Percentiles rank a stretch among this genome's conserved stretches.
Conservation (phyloP, 2,797 vertebrate species). For the Trachops cirrhosus region DNA sequence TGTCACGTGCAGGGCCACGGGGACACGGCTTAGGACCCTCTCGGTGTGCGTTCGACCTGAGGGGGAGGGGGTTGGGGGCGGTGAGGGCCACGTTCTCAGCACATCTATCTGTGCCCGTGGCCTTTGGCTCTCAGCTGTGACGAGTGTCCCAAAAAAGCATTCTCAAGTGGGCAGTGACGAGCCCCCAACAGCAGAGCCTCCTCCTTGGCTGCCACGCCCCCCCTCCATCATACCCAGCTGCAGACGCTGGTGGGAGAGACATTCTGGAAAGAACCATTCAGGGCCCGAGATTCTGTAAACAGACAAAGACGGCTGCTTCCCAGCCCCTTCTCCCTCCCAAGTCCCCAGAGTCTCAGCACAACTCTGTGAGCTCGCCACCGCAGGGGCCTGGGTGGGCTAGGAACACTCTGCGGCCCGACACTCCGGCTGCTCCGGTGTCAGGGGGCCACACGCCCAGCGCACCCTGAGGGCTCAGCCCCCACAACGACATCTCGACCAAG, state of each 20-base stretch:
- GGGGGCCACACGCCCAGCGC: background rate
- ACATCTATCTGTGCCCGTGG: fast-evolving
- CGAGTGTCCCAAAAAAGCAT: background rate
- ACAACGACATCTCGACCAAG: fast-evolving
- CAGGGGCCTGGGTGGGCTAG: too few species aligned
- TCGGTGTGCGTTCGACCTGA: fast-evolving
- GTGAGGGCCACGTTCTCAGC: background rate
- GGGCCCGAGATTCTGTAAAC: background rate
- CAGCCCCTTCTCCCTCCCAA: background rate
- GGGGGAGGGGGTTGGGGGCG: too few species aligned
- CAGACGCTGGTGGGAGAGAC: background rate
- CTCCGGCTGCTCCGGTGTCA: background rate
- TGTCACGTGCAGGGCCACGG: background rate
- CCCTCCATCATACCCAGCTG: background rate
- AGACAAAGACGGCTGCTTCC: background rate
- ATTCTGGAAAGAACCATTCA: background rate
- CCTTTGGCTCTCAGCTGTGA: background rate
- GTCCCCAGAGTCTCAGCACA: background rate
- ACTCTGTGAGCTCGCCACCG: background rate
- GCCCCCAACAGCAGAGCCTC: background rate
- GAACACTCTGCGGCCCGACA: too few species aligned
- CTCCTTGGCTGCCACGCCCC: background rate
- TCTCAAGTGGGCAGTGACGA: background rate
- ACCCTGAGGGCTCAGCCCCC: background rate
- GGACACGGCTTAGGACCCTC: background rate